A percentile compares a stretch with the other conserved stretches of the same genome.
Evolutionary conservation across 2,888 invertebrate species (phyloP).

Genomic region (Gasteruption jaculator): DNA sequence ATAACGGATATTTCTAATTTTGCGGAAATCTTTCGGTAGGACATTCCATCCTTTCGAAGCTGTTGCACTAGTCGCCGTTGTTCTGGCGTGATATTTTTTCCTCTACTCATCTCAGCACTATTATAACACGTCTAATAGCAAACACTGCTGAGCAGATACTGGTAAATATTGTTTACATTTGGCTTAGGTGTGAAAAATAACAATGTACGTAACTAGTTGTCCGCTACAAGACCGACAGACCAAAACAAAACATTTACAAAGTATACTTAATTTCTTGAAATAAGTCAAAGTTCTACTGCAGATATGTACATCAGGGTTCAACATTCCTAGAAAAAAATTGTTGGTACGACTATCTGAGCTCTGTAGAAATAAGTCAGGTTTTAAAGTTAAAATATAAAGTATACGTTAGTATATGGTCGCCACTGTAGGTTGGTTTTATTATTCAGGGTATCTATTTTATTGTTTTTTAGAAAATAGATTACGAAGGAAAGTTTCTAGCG

Average conservation of each 20-base stretch:
- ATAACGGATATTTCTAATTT: too few relatives aligned
- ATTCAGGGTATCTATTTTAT: too few relatives aligned
- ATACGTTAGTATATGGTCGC: slow-evolving; percentile 3
- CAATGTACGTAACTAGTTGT: slow-evolving; percentile 4
- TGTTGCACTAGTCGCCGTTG: slow-evolving; percentile 1
- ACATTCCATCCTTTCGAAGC: background rate
- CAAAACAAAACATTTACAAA: background rate
- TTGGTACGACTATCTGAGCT: background rate
- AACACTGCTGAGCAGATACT: background rate
- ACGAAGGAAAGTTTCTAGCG: too few relatives aligned
- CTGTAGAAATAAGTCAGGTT: background rate
- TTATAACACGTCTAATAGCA: too few relatives aligned
- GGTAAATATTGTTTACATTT: background rate
- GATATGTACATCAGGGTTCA: background rate
- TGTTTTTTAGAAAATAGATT: too few relatives aligned
- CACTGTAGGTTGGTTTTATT: too few relatives aligned
- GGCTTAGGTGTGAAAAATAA: too few relatives aligned
- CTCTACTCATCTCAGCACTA: background rate
- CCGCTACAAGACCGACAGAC: background rate
- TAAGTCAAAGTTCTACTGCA: background rate
- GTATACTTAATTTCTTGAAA: background rate
- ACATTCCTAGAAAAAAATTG: background rate
- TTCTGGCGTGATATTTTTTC: slow-evolving; percentile 4
- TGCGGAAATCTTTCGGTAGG: slow-evolving; percentile 3
- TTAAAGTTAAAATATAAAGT: background rate